Percentiles rank a stretch among this genome's conserved stretches.
Evolutionary conservation across 2,113 vertebrate species (phyloP).

Genomic region (Odontesthes bonariensis): DNA sequence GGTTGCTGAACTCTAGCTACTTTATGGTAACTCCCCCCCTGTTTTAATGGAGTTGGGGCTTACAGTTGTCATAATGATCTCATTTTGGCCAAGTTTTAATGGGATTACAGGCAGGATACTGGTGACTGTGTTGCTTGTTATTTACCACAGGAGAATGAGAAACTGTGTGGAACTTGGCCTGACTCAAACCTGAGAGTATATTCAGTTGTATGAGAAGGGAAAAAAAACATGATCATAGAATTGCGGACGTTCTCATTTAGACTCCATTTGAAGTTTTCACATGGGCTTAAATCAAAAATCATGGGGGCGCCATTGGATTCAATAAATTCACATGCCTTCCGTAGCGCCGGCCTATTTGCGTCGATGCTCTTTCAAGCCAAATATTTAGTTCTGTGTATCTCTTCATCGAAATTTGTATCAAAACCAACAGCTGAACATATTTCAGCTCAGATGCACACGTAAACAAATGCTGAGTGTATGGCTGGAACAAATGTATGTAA

Average conservation of each 20-base stretch:
- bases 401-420: background rate
- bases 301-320: background rate
- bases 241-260: background rate
- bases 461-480: conserved; percentile 21
- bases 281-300: background rate
- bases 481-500: conserved; percentile 33
- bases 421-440: conserved; percentile 16
- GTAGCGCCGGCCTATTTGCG: background rate
- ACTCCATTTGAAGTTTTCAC: background rate
- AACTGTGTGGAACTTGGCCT: conserved; percentile 5
- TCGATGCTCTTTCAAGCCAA: background rate
- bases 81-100: conserved; percentile 74
- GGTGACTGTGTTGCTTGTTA: conserved; percentile 52
- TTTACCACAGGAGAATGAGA: conserved; percentile 63
- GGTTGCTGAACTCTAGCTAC: conserved; percentile 70
- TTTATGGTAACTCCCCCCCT: conserved; percentile 69
- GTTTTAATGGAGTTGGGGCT: conserved; percentile 69
- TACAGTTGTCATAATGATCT: conserved; percentile 67
- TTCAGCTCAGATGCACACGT: conserved; percentile 7
- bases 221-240: background rate
- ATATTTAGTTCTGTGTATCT: background rate
- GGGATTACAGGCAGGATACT: conserved; percentile 64
- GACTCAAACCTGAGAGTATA: conserved; percentile 15
- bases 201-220: background rate
- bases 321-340: background rate